Evolutionary conservation across 1,140 invertebrate genomes (phyloP), one percentile per base, ranked within the genome.

Genomic region (Leptoteleia sp.): DNA sequence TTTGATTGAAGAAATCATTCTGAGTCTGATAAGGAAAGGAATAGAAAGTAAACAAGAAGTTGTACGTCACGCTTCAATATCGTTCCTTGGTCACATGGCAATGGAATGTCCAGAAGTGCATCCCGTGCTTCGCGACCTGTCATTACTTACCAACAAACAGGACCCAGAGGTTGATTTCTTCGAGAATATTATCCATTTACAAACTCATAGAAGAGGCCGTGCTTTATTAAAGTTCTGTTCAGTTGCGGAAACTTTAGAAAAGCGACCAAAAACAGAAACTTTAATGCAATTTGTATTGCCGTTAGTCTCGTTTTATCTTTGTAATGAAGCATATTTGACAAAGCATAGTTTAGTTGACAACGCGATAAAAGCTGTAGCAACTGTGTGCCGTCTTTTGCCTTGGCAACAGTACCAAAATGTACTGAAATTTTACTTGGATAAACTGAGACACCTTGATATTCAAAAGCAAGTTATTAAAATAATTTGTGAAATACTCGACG

Each of bases 111-210:
- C 92, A 0, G 90, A 93, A 1, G 87, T 91, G 0, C 92, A 97
- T 90, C 92, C 93, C 19, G 89, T 94, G 5, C 84, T 96, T 4
- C 90, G 91, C n/a, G 96, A 98, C 88, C 90, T 98, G 19, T 88
- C 91, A 1, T 85, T 91, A 11, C 89, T 98, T 1, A 91, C 92
- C 0, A 93, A 95, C 83, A 92, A 93, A 80, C 89, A 90, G 27
- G 96, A 99, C 85, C 86, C 90, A 0, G 97, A 99, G 85, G 93
- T 95, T 0, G 97, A 99, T 87, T 98, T 99, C 90, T 99, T 98
- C 84, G 95, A 97, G 79, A 99, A 98, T 83, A 94, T 97, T 77
- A 92, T 93, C 27, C 97, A 99, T 90, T 88, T 96, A 29, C 95
- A 98, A 89, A 89, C 94, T 9, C 95, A 97, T 82, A 91, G 96